Conservation (phyloP, 2,113 vertebrate genomes). For the Agapornis roseicollis region DNA sequence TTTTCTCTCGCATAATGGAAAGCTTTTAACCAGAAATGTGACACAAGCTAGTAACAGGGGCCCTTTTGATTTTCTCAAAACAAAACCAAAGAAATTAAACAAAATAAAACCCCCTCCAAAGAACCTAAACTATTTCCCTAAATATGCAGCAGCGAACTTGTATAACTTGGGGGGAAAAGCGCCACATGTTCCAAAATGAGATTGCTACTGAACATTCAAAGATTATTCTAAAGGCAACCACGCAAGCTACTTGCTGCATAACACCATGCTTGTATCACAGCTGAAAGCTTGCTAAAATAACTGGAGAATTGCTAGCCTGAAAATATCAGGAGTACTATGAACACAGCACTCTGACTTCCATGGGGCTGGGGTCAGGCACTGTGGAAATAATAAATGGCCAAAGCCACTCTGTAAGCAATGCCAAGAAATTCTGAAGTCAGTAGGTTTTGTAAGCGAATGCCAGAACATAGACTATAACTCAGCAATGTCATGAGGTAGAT, state of each 20-base stretch:
- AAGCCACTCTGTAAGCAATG: background rate
- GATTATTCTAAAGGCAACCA: background rate
- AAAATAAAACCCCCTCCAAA: background rate
- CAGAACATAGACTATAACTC: background rate
- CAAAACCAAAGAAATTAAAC: background rate
- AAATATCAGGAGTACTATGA: background rate
- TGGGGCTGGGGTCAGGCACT: background rate
- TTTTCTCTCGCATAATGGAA: conserved; percentile 32
- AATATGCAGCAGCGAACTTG: background rate
- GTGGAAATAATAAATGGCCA: background rate
- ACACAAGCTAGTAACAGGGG: background rate
- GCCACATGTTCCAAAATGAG: background rate
- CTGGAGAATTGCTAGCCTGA: background rate
- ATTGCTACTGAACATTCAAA: background rate
- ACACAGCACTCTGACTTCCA: background rate
- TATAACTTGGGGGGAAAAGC: background rate
- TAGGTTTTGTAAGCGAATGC: background rate
- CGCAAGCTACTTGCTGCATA: background rate
- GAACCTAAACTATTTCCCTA: background rate
- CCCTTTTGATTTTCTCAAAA: background rate
- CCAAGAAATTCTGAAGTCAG: background rate
- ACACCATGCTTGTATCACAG: background rate
- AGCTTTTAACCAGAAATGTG: background rate
- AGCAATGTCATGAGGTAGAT: background rate
- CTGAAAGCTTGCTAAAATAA: background rate